Conservation (phyloP, 1,140 invertebrate genomes). For the Heliconius himera region DNA sequence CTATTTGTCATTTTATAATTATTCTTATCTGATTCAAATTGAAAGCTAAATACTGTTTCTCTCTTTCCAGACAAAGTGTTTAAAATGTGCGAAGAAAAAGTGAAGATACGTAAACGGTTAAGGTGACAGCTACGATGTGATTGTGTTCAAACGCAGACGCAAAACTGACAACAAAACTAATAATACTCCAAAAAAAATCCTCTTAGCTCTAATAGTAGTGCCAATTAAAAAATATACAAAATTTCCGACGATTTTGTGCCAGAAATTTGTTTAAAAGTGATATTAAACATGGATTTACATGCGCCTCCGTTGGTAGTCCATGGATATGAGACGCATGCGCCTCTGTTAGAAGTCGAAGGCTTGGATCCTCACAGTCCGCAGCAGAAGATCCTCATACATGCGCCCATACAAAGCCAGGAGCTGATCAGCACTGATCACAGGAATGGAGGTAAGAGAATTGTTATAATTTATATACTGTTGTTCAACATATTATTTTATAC, state of each 20-base stretch:
- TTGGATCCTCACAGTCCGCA: constrained; percentile 74
- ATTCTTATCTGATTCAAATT: too few relatives aligned
- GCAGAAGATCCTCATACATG: constrained; percentile 74
- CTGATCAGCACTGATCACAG: constrained; percentile 68
- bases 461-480: background rate
- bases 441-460: constrained; percentile 66
- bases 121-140: constrained; percentile 66
- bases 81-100: constrained; percentile 40
- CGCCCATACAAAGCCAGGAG: constrained; percentile 71
- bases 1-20: too few relatives aligned
- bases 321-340: constrained; percentile 71
- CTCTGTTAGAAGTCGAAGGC: constrained; percentile 70
- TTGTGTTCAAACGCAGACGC: constrained; percentile 36
- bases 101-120: constrained; percentile 62
- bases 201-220: constrained; percentile 50
- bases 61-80: constrained; percentile 59
- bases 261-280: constrained; percentile 42
- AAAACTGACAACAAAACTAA: constrained; percentile 43
- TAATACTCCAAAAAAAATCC: constrained; percentile 65
- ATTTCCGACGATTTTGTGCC: constrained; percentile 39
- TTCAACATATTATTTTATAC: too few relatives aligned
- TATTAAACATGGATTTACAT: constrained; percentile 71
- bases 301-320: constrained; percentile 69
- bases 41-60: background rate
- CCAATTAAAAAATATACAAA: constrained; percentile 40